These are phyloP conservation scores for Zalophus californianus DNA, from an alignment of 2,797 vertebrate species.

Conservation along the genomic window DNA sequence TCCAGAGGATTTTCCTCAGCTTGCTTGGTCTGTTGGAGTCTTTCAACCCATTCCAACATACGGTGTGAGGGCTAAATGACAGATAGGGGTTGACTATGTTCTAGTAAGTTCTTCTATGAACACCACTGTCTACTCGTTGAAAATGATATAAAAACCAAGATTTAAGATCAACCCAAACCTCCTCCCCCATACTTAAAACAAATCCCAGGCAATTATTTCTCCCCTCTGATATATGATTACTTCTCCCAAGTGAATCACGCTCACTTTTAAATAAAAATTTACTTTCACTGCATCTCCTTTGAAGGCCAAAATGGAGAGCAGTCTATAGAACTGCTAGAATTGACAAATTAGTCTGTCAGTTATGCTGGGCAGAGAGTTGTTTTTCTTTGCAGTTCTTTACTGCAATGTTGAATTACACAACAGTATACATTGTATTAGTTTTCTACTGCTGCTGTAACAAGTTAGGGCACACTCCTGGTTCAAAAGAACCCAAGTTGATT, in stretches of 20 bases:
- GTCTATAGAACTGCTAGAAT: not conserved
- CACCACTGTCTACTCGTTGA: conserved; percentile 71
- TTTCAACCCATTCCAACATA: not conserved
- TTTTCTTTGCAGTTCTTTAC: not conserved
- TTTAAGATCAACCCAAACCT: conserved; percentile 73
- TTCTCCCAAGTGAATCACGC: conserved; percentile 83
- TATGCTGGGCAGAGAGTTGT: not conserved
- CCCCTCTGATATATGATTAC: conserved; percentile 78
- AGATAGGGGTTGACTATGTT: conserved; percentile 65
- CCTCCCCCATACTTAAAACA: conserved; percentile 80
- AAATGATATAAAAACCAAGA: not conserved
- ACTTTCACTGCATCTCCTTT: conserved; percentile 81
- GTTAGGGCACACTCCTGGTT: not conserved
- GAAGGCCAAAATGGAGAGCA: conserved; percentile 21
- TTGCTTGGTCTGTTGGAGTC: not conserved
- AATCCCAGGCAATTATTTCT: conserved; percentile 79
- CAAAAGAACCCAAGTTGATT: not conserved
- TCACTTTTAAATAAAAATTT: conserved; percentile 83
- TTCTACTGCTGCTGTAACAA: not conserved
- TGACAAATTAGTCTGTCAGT: not conserved
- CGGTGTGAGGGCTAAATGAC: not conserved
- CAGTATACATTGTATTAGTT: not conserved
- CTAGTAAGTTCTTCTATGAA: conserved; percentile 85
- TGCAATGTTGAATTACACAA: not conserved
- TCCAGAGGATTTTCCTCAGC: not conserved